These are phyloP conservation scores for Scelioninae gen. 1 DNA, from an alignment of 2,888 invertebrate genomes.

Conservation along the genomic window DNA sequence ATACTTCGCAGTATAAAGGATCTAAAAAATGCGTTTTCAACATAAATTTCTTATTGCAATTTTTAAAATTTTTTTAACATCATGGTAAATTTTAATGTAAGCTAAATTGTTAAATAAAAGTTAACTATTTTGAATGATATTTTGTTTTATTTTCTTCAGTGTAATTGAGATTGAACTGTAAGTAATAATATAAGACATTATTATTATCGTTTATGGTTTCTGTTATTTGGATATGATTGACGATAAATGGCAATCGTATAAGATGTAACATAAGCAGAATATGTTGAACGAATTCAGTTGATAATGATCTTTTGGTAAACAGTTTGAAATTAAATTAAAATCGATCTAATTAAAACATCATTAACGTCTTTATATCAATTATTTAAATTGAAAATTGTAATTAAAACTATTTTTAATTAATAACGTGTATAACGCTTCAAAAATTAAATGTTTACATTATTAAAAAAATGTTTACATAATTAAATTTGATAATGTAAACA, in stretches of 20 bases:
- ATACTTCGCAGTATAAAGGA: slow-evolving; percentile 2
- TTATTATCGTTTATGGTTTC: slow-evolving; percentile 4
- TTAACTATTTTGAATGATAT: too few relatives aligned
- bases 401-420: too few relatives aligned
- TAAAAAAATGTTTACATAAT: too few relatives aligned
- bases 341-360: not conserved
- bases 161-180: too few relatives aligned
- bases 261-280: not conserved
- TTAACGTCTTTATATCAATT: too few relatives aligned
- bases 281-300: not conserved
- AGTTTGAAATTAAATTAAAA: not conserved
- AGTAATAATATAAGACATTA: too few relatives aligned
- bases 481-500: too few relatives aligned
- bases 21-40: not conserved
- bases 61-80: not conserved
- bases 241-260: slow-evolving; percentile 3
- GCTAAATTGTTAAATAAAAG: too few relatives aligned
- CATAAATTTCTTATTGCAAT: not conserved
- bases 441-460: too few relatives aligned
- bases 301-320: not conserved
- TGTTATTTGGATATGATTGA: slow-evolving; percentile 17
- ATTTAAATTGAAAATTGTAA: too few relatives aligned
- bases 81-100: not conserved
- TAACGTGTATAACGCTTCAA: too few relatives aligned
- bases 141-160: too few relatives aligned